Evolutionary conservation across 1,140 invertebrate species (phyloP), one percentile per base, ranked within the genome.

Genomic region (Diploscapter pachys): DNA sequence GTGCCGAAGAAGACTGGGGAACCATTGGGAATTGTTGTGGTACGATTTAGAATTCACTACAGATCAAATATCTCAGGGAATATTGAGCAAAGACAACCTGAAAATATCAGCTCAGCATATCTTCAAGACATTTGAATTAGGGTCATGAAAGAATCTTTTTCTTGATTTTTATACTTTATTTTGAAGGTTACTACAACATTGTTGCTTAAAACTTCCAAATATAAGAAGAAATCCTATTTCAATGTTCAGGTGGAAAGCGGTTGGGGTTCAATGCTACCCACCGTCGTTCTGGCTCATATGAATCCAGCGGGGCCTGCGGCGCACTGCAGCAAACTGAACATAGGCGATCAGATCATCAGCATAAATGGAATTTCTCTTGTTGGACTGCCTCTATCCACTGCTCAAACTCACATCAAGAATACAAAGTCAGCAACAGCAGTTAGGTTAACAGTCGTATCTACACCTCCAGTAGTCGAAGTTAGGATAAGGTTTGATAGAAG

Each of bases 211-310:
- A 9, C 51, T 11, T 59, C 9, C 2, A 59, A 13, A 59, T 11
- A 59, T 1, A 59, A 59, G 31, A 13, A 59, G 57, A 59, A 13
- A 2, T 1, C 2, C 51, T 5, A 53, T 68, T 68, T 11, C 31
- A 31, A 31, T 31, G 31, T 31, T 31, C 51, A 68, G 80, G 96
- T 99, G 63, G 97, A 99, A 88, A 98, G 95, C 2, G 97, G 97
- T 49, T 99, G 97, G 96, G 96, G 96, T 54, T 98, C 94, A 3
- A 98, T 99, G 95, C 88, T 99, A 67, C 97, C 97, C 50, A 99
- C 97, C 4, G 96, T 98, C 48, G 83, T 85, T 66, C 75, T 99
- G 83, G 97, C 96, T 53, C 99, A 99, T 87, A 89, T 99, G 80
- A 93, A 93, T 77, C 95, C 95, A 8, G 91, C 91, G 4, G 95